Evolutionary conservation across 2,797 vertebrate genomes (phyloP), one percentile per base, ranked within the genome.

Genomic region (Pantherophis vulpinus): DNA sequence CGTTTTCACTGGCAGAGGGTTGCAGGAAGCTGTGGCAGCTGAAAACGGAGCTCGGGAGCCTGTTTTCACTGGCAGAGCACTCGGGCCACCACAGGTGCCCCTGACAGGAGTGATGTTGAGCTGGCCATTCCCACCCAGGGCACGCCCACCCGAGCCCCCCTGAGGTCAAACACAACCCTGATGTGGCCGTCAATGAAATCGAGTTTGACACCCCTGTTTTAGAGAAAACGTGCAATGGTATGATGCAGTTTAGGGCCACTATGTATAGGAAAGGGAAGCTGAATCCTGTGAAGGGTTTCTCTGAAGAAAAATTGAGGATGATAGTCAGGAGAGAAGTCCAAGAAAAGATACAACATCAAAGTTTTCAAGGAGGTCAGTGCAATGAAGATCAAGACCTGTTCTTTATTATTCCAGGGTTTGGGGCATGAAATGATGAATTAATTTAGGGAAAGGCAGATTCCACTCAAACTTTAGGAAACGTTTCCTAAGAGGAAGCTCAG

Each of bases 61-160:
- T 55, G 11, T 55, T 55, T 55, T 55, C 54, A 11, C 54, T 55
- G 2, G 55, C 55, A 56, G 55, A 56, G 13, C 55, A 1, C 55
- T 56, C 0, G 13, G 13, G 55, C 13, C 55, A 56, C 55, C 13
- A 14, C 3, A 56, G 55, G 13, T 0, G 0, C 13, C 1, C 0
- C 55, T 9, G 3, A 56, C 55, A 56, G 55, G 55, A 55, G 55
- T 55, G 55, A 55, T 2, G 0, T 13, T 2, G 2, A 55, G 55
- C 12, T 55, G 55, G 13, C 55, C 55, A 14, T 11, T 13, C 55
- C 55, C 55, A 56, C 13, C 55, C 55, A 4, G 55, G 55, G 13
- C 10, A 56, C 0, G 3, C 13, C 55, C 55, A 56, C 13, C 55
- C 13, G 42, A 13, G 13, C 3, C 55, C 55, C 54, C 55, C 55